Evolutionary conservation across 2,888 invertebrate genomes (phyloP).

Genomic region (Morpho achilles): DNA sequence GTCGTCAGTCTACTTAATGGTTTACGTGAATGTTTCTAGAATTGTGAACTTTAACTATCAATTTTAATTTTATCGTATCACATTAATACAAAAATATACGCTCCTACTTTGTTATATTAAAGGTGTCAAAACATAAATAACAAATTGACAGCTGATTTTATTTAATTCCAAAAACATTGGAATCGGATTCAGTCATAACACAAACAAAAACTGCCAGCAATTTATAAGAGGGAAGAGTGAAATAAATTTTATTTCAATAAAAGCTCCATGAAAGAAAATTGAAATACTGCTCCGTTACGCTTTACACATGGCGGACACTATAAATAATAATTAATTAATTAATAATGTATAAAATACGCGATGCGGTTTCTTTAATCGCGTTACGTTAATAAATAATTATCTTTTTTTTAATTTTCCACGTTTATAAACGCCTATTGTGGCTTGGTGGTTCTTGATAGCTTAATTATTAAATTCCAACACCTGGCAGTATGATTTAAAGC

Average conservation of each 20-base stretch:
- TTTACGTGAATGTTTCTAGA: too few species aligned
- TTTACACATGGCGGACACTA: constrained; percentile 11
- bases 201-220: constrained; percentile 1
- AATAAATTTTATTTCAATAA: constrained; percentile 14
- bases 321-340: constrained; percentile 12
- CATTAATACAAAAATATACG: too few species aligned
- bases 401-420: too few species aligned
- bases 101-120: constrained; percentile 2
- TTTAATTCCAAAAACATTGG: background rate
- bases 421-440: too few species aligned
- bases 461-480: too few species aligned
- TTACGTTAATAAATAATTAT: too few species aligned
- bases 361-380: background rate
- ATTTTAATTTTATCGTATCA: too few species aligned
- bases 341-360: constrained; percentile 5
- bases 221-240: constrained; percentile 2
- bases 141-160: constrained; percentile 7
- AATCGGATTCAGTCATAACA: constrained; percentile 6
- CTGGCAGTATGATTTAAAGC: too few species aligned
- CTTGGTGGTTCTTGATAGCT: too few species aligned
- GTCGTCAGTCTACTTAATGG: too few species aligned
- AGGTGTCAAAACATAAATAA: constrained; percentile 2
- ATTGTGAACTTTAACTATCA: too few species aligned
- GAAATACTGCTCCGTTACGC: constrained; percentile 10
- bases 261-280: constrained; percentile 9